Conservation (phyloP, 2,888 invertebrate species). For the Dynastes grantii region DNA sequence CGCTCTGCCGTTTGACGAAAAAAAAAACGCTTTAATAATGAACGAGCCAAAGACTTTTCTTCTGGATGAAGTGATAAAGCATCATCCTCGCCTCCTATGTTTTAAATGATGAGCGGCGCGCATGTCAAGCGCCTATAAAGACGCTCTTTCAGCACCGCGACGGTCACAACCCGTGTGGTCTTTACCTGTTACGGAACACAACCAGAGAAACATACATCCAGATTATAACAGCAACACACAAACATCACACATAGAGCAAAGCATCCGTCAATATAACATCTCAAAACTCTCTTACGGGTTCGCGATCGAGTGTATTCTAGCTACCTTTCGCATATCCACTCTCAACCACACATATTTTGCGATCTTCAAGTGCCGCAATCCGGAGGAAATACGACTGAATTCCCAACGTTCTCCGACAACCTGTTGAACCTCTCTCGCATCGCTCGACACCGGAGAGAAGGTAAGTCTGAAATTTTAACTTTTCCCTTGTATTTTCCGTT, state of each 20-base stretch:
- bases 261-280: background rate
- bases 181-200: slow-evolving; percentile 54
- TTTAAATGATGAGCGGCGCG: slow-evolving; percentile 55
- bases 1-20: too few species aligned
- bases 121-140: slow-evolving; percentile 59
- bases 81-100: slow-evolving; percentile 37
- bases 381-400: slow-evolving; percentile 3
- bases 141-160: slow-evolving; percentile 57
- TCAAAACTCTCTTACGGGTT: background rate
- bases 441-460: slow-evolving; percentile 17
- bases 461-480: slow-evolving; percentile 21
- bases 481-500: background rate
- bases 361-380: slow-evolving; percentile 24
- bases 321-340: slow-evolving; percentile 17
- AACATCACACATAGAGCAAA: background rate
- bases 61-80: slow-evolving; percentile 45
- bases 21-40: too few species aligned
- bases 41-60: too few species aligned
- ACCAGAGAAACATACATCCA: slow-evolving; percentile 2
- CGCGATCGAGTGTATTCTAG: background rate
- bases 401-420: slow-evolving; percentile 45
- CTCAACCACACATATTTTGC: slow-evolving; percentile 8
- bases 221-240: background rate
- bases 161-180: slow-evolving; percentile 58
- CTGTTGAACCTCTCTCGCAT: slow-evolving; percentile 52